Percentiles rank a stretch among this genome's conserved stretches.
phyloP scores from a whole-genome alignment of 1,140 invertebrate genomes.

The Drosophila virilis region DNA sequence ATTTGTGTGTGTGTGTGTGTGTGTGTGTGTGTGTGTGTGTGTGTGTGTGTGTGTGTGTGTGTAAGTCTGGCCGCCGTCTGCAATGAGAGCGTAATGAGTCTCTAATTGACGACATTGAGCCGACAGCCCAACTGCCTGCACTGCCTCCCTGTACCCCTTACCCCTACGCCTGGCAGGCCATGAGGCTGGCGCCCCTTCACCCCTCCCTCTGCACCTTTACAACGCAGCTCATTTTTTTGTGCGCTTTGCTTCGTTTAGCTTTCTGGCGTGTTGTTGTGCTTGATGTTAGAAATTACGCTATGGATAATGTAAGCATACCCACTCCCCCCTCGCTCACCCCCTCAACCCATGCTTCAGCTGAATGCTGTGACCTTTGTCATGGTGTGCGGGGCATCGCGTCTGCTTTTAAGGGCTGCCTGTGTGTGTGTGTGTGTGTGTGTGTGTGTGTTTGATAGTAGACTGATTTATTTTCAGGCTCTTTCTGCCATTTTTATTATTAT shows the following conservation, averaged over 20 bases:
- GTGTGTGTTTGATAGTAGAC: constrained; percentile 50
- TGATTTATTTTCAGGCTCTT: constrained; percentile 77
- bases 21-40: neutral
- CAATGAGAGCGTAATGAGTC: constrained; percentile 82
- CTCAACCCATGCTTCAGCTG: neutral
- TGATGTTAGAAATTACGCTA: constrained; percentile 75
- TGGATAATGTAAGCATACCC: constrained; percentile 43
- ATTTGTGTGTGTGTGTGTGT: neutral
- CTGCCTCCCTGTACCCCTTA: neutral
- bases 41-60: constrained; percentile 17
- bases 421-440: constrained; percentile 16
- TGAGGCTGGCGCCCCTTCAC: neutral
- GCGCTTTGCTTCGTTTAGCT: constrained; percentile 28
- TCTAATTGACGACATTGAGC: constrained; percentile 83
- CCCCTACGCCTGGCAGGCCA: neutral
- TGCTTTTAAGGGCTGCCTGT: neutral
- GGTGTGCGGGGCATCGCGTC: too few species aligned
- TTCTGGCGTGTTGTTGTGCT: constrained; percentile 24
- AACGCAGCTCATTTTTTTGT: constrained; percentile 23
- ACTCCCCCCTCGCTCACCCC: neutral
- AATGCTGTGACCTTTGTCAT: constrained; percentile 24
- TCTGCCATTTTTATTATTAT: constrained; percentile 79
- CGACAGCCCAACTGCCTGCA: constrained; percentile 9
- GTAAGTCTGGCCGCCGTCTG: constrained; percentile 78
- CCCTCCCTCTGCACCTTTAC: too few species aligned